These are phyloP conservation scores for Coelopa pilipes DNA, from an alignment of 2,888 invertebrate species.

Conservation along the genomic window DNA sequence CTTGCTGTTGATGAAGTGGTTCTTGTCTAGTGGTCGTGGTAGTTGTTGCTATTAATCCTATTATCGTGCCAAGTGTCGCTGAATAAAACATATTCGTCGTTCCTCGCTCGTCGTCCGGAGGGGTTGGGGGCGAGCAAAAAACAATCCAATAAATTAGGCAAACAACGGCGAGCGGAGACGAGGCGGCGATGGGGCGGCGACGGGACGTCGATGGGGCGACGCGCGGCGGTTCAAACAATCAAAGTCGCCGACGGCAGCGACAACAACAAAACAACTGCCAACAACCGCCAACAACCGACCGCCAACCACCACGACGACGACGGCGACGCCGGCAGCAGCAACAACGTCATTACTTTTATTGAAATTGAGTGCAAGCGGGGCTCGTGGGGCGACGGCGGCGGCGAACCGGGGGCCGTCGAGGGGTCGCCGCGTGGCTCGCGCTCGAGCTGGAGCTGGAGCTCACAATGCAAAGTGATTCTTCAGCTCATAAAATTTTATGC, in stretches of 20 bases:
- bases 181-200: neutral
- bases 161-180: constrained; percentile 1
- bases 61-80: constrained; percentile 22
- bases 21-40: neutral
- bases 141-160: constrained; percentile 31
- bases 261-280: neutral
- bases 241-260: constrained; percentile 4
- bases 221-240: constrained; percentile 18
- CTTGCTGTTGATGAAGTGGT: neutral
- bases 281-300: neutral
- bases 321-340: neutral
- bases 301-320: neutral
- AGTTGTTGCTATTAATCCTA: constrained; percentile 30
- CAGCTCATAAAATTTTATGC: constrained; percentile 47
- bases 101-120: too few relatives aligned
- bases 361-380: constrained; percentile 24
- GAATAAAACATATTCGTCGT: constrained; percentile 28
- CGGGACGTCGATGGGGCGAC: neutral
- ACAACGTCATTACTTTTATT: constrained; percentile 26
- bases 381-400: constrained; percentile 5
- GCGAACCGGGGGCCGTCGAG: neutral
- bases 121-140: neutral
- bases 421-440: neutral
- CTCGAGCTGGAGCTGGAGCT: too few relatives aligned
- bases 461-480: constrained; percentile 38